Conservation (phyloP, 2,113 vertebrate genomes). For the Chloropsis hardwickii region DNA sequence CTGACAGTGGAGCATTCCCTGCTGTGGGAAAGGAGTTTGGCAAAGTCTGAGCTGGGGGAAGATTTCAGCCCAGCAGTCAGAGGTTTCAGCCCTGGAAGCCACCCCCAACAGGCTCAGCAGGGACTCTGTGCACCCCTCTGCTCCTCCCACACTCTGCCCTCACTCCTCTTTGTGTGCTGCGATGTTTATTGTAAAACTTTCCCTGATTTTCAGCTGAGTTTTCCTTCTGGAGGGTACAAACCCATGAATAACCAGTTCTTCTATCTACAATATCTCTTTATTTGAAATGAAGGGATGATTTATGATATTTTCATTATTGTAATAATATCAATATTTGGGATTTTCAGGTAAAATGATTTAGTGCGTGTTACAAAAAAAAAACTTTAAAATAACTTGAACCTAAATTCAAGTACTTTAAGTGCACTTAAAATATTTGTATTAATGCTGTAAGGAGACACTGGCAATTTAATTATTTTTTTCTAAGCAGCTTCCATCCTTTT, state of each 20-base stretch:
- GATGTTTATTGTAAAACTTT: background rate
- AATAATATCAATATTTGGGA: background rate
- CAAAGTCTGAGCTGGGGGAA: background rate
- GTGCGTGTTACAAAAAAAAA: background rate
- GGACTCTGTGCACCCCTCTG: background rate
- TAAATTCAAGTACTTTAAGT: background rate
- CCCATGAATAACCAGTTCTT: background rate
- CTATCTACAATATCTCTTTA: background rate
- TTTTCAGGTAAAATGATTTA: background rate
- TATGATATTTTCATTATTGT: background rate
- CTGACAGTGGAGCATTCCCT: background rate
- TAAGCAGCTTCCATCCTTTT: background rate
- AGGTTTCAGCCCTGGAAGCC: background rate
- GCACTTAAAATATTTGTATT: background rate
- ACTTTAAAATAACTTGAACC: background rate
- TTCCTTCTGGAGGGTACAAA: background rate
- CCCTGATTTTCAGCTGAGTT: background rate
- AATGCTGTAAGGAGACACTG: background rate
- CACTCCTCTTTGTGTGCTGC: fast-evolving
- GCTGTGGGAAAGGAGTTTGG: fast-evolving
- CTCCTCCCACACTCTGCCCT: background rate
- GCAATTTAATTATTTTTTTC: background rate
- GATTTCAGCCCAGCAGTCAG: background rate
- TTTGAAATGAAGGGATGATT: background rate
- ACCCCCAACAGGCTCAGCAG: fast-evolving